Evolutionary conservation across 1,140 invertebrate genomes (phyloP).

Genomic region (Euglossa dilemma): DNA sequence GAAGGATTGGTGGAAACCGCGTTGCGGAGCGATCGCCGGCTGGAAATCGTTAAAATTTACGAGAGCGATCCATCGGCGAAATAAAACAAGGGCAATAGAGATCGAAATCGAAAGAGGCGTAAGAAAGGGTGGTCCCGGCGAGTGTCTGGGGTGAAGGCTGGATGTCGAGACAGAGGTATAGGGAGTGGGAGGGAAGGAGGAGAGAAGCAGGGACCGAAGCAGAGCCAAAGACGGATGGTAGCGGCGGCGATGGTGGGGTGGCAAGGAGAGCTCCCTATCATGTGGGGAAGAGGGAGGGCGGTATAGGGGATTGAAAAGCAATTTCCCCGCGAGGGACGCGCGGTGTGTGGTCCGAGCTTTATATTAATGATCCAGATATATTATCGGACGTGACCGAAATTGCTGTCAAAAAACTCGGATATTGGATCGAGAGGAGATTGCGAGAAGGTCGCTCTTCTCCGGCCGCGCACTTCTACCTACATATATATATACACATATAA

Average conservation of each 20-base stretch:
- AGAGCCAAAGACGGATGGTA: conserved; percentile 57
- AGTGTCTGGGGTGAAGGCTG: conserved; percentile 10
- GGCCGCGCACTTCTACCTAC: conserved; percentile 7
- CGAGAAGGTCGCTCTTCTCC: conserved; percentile 74
- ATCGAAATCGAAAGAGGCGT: conserved; percentile 47
- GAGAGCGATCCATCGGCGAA: conserved; percentile 20
- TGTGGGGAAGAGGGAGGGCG: conserved; percentile 41
- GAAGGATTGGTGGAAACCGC: background rate
- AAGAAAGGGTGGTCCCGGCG: conserved; percentile 26
- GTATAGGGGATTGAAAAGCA: conserved; percentile 83
- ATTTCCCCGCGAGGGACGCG: conserved; percentile 81
- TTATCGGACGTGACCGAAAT: conserved; percentile 84
- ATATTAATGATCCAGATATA: conserved; percentile 84
- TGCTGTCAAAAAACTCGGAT: conserved; percentile 84
- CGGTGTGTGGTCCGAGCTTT: conserved; percentile 79
- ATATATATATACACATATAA: background rate
- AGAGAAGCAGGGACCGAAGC: conserved; percentile 12
- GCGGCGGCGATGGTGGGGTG: conserved; percentile 45
- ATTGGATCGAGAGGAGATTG: conserved; percentile 83
- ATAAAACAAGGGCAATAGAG: conserved; percentile 41
- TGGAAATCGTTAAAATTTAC: conserved; percentile 12
- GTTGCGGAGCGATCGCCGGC: background rate
- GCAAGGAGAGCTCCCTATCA: conserved; percentile 56
- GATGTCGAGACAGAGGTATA: conserved; percentile 10
- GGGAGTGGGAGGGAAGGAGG: conserved; percentile 9